phyloP scores from a whole-genome alignment of 2,113 vertebrate genomes.

The Antigone vipio region DNA sequence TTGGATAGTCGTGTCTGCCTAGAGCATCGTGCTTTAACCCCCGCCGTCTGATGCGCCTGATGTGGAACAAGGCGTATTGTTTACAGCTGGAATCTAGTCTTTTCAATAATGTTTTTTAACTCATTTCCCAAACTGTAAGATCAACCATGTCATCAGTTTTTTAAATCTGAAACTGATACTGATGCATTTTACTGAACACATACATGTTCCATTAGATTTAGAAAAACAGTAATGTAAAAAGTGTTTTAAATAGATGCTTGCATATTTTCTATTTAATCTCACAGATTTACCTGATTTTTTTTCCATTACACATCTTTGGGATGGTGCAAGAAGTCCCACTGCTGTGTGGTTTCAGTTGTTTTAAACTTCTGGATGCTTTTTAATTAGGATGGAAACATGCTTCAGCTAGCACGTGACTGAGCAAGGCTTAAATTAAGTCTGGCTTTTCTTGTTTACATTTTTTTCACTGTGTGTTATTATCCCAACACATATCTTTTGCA shows the following conservation, averaged over 20 bases:
- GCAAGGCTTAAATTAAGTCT: not conserved
- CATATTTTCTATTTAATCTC: not conserved
- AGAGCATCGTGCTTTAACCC: not conserved
- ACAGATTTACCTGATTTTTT: not conserved
- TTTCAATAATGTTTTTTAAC: not conserved
- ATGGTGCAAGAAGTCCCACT: not conserved
- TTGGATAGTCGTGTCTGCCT: not conserved
- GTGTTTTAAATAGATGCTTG: not conserved
- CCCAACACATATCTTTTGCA: not conserved
- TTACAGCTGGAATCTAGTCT: not conserved
- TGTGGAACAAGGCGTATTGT: not conserved
- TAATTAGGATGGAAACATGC: not conserved
- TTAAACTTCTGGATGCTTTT: not conserved
- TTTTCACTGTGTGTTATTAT: not conserved
- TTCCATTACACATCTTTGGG: not conserved
- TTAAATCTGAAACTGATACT: not conserved
- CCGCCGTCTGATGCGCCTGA: rapidly evolving
- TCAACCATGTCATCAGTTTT: not conserved
- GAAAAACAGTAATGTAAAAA: not conserved
- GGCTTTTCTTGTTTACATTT: not conserved
- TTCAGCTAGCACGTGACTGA: not conserved
- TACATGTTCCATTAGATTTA: not conserved
- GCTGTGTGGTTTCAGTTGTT: not conserved
- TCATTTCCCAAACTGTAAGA: not conserved
- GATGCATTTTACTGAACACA: not conserved